Conservation (phyloP, 2,113 vertebrate species). For the cat (Felis catus) region DNA sequence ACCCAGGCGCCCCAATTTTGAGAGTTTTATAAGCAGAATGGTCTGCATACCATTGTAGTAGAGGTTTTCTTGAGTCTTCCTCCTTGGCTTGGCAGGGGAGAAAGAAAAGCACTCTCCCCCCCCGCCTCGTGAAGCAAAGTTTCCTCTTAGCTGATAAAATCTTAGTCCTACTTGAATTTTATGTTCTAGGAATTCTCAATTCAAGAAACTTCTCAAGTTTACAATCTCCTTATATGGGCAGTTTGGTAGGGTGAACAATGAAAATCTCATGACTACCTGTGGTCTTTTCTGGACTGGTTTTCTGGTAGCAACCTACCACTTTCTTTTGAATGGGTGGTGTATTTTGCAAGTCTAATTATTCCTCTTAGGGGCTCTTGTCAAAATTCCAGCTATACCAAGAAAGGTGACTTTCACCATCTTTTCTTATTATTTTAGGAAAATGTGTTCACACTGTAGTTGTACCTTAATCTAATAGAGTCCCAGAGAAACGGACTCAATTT, state of each 20-base stretch:
- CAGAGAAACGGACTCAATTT: background rate
- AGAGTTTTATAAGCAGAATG: background rate
- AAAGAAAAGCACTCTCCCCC: background rate
- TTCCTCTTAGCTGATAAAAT: background rate
- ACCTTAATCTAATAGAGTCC: background rate
- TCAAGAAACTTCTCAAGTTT: conserved; percentile 13
- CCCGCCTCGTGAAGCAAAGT: background rate
- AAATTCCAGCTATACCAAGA: background rate
- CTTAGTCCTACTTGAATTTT: background rate
- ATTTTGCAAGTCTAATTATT: background rate
- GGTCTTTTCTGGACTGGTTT: background rate
- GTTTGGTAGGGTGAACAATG: background rate
- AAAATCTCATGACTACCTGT: background rate
- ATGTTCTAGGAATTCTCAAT: conserved; percentile 14
- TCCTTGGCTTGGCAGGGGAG: background rate
- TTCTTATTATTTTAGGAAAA: conserved; percentile 2
- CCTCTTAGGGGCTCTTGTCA: background rate
- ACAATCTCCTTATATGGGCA: background rate
- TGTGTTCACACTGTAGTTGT: background rate
- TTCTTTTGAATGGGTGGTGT: background rate
- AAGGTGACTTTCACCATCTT: background rate
- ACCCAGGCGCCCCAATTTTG: background rate
- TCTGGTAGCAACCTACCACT: background rate
- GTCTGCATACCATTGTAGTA: background rate
- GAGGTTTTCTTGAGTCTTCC: background rate